phyloP scores from a whole-genome alignment of 2,888 invertebrate species.

The Heliconius cydno region DNA sequence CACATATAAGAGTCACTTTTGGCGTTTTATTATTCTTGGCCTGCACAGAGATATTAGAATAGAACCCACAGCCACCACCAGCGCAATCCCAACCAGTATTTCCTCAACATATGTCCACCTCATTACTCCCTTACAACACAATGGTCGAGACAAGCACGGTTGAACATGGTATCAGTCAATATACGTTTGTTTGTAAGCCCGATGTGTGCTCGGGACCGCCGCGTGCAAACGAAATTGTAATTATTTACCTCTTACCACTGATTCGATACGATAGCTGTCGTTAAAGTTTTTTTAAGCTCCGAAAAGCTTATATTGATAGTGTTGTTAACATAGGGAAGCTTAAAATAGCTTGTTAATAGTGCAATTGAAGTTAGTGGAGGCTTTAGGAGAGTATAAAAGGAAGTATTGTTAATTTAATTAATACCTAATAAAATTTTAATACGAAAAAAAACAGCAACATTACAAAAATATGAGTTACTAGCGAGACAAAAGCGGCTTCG shows the following conservation, averaged over 20 bases:
- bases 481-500: too few relatives aligned
- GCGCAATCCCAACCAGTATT: not conserved
- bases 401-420: too few relatives aligned
- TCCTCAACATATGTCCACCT: not conserved
- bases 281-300: not conserved
- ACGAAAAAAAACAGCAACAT: too few relatives aligned
- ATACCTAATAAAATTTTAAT: too few relatives aligned
- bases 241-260: conserved; percentile 22
- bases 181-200: conserved; percentile 18
- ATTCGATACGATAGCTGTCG: conserved; percentile 2
- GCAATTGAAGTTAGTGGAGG: too few relatives aligned
- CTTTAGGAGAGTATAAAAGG: too few relatives aligned
- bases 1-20: too few relatives aligned
- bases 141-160: conserved; percentile 12
- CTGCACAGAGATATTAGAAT: not conserved
- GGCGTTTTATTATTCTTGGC: too few relatives aligned
- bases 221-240: conserved; percentile 30
- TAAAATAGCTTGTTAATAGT: not conserved
- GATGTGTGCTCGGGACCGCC: conserved; percentile 19
- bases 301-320: not conserved
- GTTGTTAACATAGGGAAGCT: not conserved
- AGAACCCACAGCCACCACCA: not conserved
- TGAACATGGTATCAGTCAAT: conserved; percentile 16
- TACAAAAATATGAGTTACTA: too few relatives aligned
- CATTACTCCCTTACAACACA: conserved; percentile 16